Percentiles rank a stretch among this genome's conserved stretches.
These are phyloP conservation scores for Siniperca obscura DNA, from an alignment of 2,797 vertebrate genomes.

Conservation along the genomic window DNA sequence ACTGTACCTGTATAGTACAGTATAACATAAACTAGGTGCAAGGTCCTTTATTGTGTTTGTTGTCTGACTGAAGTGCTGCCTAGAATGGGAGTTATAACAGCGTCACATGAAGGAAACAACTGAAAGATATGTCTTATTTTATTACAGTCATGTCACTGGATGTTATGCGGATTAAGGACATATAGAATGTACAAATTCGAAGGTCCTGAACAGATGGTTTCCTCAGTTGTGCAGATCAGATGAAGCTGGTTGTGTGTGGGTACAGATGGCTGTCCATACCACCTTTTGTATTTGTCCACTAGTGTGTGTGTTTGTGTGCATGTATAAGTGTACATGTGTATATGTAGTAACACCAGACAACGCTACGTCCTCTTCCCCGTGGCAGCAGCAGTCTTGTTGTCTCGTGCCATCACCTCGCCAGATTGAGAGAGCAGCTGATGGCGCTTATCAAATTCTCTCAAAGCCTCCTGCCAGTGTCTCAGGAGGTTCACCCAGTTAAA, in stretches of 20 bases:
- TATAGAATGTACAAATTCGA: conserved; percentile 16
- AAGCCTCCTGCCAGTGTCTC: conserved; percentile 57
- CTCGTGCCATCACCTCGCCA: conserved; percentile 39
- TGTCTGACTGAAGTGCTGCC: not conserved
- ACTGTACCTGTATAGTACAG: not conserved
- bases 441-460: conserved; percentile 61
- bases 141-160: conserved; percentile 7
- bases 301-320: conserved; percentile 9
- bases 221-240: conserved; percentile 23
- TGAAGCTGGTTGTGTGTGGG: conserved; percentile 17
- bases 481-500: conserved; percentile 64
- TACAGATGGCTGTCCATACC: conserved; percentile 48
- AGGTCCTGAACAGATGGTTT: conserved; percentile 55
- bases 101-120: not conserved
- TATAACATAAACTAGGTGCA: not conserved
- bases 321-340: not conserved
- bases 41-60: not conserved
- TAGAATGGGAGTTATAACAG: not conserved
- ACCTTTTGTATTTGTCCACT: conserved; percentile 8
- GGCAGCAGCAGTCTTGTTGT: conserved; percentile 32
- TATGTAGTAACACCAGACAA: conserved; percentile 15
- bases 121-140: not conserved
- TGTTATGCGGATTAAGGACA: conserved; percentile 19
- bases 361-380: conserved; percentile 2
- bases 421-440: conserved; percentile 62